Base-by-base conservation (phyloP, 2,888 invertebrate genomes). In the Iselma pallidipennis region DNA sequence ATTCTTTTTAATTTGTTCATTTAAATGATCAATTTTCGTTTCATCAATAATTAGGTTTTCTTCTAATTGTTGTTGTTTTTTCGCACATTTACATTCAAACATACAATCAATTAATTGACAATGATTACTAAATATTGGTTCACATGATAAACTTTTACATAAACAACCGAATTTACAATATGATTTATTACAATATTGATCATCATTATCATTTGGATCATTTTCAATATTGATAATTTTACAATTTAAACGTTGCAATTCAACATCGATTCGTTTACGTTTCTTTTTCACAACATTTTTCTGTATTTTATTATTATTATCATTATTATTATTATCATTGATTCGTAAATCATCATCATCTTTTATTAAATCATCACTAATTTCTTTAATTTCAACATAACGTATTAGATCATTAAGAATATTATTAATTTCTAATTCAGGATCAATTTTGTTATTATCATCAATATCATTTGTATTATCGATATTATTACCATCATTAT, bases 91-190 rank as follows among this genome's bases (percentile, higher is more conserved):
- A 67, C 87, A 87, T n/a, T 80, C 77, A 12, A 88, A 87, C 85
- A 88, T 87, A 72, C 88, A 88, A 53, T 86, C 83, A 0, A 83
- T 72, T 50, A 84, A 83, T 10, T 87, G 86, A 73, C 91, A 91
- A 74, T 91, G 91, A 58, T 83, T 60, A 82, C 80, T 10, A 74
- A 67, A n/a, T n/a, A 72, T 59, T n/a, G 69, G 76, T 14, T 79
- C 77, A 61, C 83, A 82, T 29, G 80, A 74, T 29, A 90, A 74
- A 69, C 89, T 89, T 53, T 83, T 81, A 73, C 91, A 91, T 37
- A 91, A 75, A 74, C 91, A 91, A 4, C 91, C 91, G 57, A 89
- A 77, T 60, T 77, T 77, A 73, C 91, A 91, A 76, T 78, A 82
- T 5, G 82, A 80, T 69, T 88, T 86, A 0, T 63, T 66, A 73